Percentiles rank a stretch among this genome's conserved stretches.
Evolutionary conservation across 2,113 vertebrate genomes (phyloP).

Genomic region (Onychostoma macrolepis): DNA sequence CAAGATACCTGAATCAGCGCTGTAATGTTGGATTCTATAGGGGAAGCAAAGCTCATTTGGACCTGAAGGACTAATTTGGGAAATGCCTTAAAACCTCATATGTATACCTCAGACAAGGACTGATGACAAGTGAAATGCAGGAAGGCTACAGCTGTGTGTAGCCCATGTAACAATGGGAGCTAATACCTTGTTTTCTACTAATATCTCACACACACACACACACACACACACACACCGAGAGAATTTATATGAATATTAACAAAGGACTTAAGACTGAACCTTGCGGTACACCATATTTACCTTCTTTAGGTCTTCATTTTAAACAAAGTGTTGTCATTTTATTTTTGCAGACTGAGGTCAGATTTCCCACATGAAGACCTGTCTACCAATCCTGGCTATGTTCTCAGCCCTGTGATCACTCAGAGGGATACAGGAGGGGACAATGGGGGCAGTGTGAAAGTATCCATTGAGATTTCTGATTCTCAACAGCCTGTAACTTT

Average conservation of each 20-base stretch:
- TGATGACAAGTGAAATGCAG: not conserved
- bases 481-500: slow-evolving; percentile 95
- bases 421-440: slow-evolving; percentile 84
- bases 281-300: not conserved
- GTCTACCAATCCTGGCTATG: slow-evolving; percentile 88
- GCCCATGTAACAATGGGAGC: not conserved
- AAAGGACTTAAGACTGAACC: not conserved
- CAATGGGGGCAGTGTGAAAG: slow-evolving; percentile 90
- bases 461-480: slow-evolving; percentile 95
- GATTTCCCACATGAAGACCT: slow-evolving; percentile 78
- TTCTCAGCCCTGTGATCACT: slow-evolving; percentile 89
- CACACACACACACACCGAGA: too few species aligned
- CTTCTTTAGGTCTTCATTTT: not conserved
- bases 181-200: not conserved
- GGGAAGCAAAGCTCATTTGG: not conserved
- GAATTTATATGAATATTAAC: too few species aligned
- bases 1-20: not conserved
- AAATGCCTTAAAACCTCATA: slow-evolving; percentile 9
- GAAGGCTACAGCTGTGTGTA: not conserved
- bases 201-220: not conserved
- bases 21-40: not conserved
- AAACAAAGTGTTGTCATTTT: slow-evolving; percentile 21
- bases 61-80: not conserved
- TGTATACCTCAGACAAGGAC: not conserved
- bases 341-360: slow-evolving; percentile 82